These are phyloP conservation scores for Mythimna loreyi DNA, from an alignment of 2,888 invertebrate genomes.

Conservation along the genomic window DNA sequence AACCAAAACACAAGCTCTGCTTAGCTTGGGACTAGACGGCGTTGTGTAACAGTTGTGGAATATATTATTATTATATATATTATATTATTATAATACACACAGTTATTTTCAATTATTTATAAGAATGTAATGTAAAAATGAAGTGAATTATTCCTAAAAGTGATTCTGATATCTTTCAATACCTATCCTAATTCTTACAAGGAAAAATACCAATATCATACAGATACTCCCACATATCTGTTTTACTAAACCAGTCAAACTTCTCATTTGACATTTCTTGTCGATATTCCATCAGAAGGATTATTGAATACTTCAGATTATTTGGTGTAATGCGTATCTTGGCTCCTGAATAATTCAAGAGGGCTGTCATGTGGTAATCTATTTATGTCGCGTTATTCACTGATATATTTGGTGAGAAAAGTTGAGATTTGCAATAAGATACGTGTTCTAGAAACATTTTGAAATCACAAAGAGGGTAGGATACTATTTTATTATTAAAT, in stretches of 20 bases:
- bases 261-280: slow-evolving; percentile 39
- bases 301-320: slow-evolving; percentile 55
- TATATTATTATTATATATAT: no score
- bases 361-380: slow-evolving; percentile 45
- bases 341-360: slow-evolving; percentile 66
- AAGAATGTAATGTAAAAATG: background rate
- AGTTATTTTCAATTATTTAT: background rate
- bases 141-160: background rate
- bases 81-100: no score
- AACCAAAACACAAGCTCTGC: no score
- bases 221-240: no score
- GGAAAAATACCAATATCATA: background rate
- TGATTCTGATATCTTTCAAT: background rate
- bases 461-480: background rate
- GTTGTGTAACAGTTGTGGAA: no score
- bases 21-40: no score
- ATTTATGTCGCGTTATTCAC: slow-evolving; percentile 17
- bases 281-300: slow-evolving; percentile 52
- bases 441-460: background rate
- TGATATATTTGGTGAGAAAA: slow-evolving; percentile 26
- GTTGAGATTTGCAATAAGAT: background rate
- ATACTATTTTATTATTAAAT: background rate
- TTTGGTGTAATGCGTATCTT: slow-evolving; percentile 52
- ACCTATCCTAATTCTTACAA: background rate
- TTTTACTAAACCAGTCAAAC: slow-evolving; percentile 11